Conservation (phyloP, 2,797 vertebrate species). For the Bryconaethiops microstoma region DNA sequence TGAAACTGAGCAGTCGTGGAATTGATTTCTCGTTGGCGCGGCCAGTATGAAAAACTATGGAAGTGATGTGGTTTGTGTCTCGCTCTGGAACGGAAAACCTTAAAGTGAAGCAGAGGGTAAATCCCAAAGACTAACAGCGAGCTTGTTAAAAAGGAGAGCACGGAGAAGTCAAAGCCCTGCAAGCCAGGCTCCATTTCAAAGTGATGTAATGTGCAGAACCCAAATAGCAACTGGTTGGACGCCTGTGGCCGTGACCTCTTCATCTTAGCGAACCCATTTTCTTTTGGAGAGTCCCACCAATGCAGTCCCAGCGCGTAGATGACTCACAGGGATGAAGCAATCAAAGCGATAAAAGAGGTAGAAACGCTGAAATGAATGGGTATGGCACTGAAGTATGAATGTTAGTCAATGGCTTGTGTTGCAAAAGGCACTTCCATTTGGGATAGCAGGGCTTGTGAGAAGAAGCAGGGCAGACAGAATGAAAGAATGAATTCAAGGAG, state of each 20-base stretch:
- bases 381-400: constrained; percentile 43
- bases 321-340: constrained; percentile 68
- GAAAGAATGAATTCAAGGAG: not conserved
- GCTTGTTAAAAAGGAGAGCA: constrained; percentile 70
- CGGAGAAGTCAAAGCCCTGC: constrained; percentile 63
- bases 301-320: constrained; percentile 67
- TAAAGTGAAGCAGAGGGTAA: constrained; percentile 62
- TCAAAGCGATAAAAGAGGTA: constrained; percentile 62
- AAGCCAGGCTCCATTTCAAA: constrained; percentile 67
- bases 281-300: constrained; percentile 70
- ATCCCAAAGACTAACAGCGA: constrained; percentile 72
- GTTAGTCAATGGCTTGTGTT: constrained; percentile 61
- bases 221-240: constrained; percentile 72
- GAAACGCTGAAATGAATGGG: constrained; percentile 57
- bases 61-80: constrained; percentile 71
- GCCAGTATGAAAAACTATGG: constrained; percentile 57
- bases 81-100: constrained; percentile 64
- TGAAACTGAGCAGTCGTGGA: constrained; percentile 65
- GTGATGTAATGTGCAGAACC: constrained; percentile 73
- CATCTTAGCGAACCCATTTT: constrained; percentile 71
- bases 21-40: constrained; percentile 63
- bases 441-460: constrained; percentile 1
- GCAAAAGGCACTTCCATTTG: constrained; percentile 31
- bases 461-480: not conserved
- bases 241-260: constrained; percentile 71